Base-by-base conservation (phyloP, 1,140 invertebrate species). In the Telenomus remus region DNA sequence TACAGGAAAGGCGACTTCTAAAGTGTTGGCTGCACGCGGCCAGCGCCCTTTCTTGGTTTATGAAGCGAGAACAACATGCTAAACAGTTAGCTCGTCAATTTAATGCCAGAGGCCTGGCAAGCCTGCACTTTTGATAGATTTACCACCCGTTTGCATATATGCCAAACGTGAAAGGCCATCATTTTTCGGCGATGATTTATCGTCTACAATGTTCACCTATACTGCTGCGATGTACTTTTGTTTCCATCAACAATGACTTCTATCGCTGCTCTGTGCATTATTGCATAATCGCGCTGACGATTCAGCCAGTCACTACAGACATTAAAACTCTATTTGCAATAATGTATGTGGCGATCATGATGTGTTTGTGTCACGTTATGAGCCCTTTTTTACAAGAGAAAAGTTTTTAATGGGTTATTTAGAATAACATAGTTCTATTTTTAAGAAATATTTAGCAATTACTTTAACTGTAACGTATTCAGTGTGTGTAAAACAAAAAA, bases 31-130 rank as follows among this genome's bases (percentile, higher is more conserved):
- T 78, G 74, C 79, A 76, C 79, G 76, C 73, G 78, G 79, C 59
- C 81, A 82, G 78, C 75, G 81, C 78, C 79, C 78, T 80, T 80
- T 80, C 77, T 80, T 80, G 79, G 53, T 82, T 81, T 82, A 81
- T 81, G 81, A 80, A 80, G 79, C 78, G 78, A 79, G 57, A 70
- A 79, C 56, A 75, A 78, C 76, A 69, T 71, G 72, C 72, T 76
- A 72, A 77, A 70, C 74, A 80, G 75, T 77, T 75, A 75, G 64
- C 61, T 78, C 49, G 74, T 33, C 69, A 73, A 76, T 79, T 76
- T 80, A 77, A 75, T 65, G 70, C 63, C 64, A 42, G n/a, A n/a
- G 19, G 13, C 35, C 55, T 74, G 64, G 60, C 59, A 59, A 70
- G 65, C 46, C 4, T 51, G 50, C 71, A 54, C 51, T 59, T 46